Base-by-base conservation (phyloP, 2,113 vertebrate genomes). In the Copsychus sechellarum region DNA sequence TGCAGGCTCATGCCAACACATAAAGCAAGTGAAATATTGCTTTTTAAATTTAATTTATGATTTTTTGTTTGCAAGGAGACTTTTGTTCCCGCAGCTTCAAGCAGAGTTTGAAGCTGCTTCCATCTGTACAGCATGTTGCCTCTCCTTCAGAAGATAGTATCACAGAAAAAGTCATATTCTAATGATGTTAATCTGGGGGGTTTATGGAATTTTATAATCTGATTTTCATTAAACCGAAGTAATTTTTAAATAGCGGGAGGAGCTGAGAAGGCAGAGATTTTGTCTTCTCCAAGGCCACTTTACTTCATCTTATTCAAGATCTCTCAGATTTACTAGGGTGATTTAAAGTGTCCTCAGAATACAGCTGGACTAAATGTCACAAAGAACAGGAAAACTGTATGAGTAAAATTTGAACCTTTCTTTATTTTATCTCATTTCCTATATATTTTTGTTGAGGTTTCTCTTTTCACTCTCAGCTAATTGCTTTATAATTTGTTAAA, bases 11-110 rank as follows among this genome's bases (percentile, higher is more conserved):
- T 85, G 62, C 31, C 15, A 88, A 73, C 47, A 38, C 82, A 86
- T 90, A 69, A 90, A 88, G n/a, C 57, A 90, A 90, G 62, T 57
- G 67, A 92, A 93, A 84, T 45, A 61, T 33, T 86, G n/a, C 24
- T 82, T 90, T 79, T 82, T 9, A 54, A 77, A 93, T 84, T 60
- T 60, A 70, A 88, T 91, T 95, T 93, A 81, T 77, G 36, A 38
- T 76, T 80, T 66, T 95, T 96, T 95, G 71, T 90, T 94, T 80
- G 20, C 34, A 88, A 48, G 86, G 58, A 88, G 34, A 86, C 58
- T 65, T 80, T 73, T 73, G 9, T 92, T 90, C 31, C 33, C 0
- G 24, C 42, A 47, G 51, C 48, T 93, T 93, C 54, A 83, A 92
- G 58, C 50, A 43, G 53, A 82, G 19, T 77, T 77, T 79, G 72